A percentile compares a stretch with the other conserved stretches of the same genome.
These are phyloP conservation scores for Ormyrus nitidulus DNA, from an alignment of 2,888 invertebrate species.

Conservation along the genomic window DNA sequence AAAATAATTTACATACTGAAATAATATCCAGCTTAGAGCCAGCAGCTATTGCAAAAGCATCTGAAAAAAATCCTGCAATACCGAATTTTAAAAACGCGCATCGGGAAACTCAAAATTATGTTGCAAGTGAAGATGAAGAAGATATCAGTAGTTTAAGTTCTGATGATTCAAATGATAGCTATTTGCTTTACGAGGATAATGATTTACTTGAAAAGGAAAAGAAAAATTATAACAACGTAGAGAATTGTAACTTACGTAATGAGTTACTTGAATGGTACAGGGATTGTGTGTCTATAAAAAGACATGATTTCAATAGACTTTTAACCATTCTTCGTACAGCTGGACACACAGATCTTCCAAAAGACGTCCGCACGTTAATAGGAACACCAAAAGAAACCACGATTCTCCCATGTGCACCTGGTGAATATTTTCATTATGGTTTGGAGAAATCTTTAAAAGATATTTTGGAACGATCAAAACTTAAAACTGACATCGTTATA, in stretches of 20 bases:
- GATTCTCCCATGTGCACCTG: slow-evolving; percentile 21
- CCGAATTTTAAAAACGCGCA: too few species aligned
- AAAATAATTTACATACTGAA: too few species aligned
- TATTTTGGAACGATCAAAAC: neutral
- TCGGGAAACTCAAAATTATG: too few species aligned
- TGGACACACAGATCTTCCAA: slow-evolving; percentile 45
- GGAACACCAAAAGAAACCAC: slow-evolving; percentile 40
- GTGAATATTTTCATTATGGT: slow-evolving; percentile 51
- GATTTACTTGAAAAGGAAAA: neutral
- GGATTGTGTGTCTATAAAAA: neutral
- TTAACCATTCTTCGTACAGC: slow-evolving; percentile 21
- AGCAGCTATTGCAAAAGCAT: too few species aligned
- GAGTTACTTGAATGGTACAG: neutral
- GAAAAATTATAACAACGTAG: too few species aligned
- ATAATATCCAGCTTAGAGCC: too few species aligned
- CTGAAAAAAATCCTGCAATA: too few species aligned
- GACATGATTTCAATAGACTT: slow-evolving; percentile 16
- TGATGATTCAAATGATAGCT: neutral
- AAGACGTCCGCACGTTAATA: slow-evolving; percentile 34
- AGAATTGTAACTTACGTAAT: neutral
- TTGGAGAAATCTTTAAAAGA: slow-evolving; percentile 10
- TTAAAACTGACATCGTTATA: neutral
- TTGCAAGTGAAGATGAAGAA: neutral
- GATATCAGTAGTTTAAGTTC: neutral
- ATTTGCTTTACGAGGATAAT: neutral